These are phyloP conservation scores for Amphimallon solstitiale DNA, from an alignment of 2,888 invertebrate species.

Conservation along the genomic window DNA sequence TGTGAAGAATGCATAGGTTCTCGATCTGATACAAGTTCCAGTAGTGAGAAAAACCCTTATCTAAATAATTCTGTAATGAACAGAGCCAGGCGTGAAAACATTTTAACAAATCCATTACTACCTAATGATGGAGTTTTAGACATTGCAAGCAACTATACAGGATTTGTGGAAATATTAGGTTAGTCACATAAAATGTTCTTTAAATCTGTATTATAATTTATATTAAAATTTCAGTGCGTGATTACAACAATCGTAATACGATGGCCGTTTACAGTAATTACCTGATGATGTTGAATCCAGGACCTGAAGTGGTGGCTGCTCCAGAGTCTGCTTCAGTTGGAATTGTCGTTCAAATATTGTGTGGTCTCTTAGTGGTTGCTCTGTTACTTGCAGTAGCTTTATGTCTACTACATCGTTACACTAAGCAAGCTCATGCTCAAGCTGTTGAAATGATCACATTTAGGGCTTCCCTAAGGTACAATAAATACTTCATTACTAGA, in stretches of 20 bases:
- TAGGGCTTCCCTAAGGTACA: constrained; percentile 72
- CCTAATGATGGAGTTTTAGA: constrained; percentile 81
- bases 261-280: constrained; percentile 80
- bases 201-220: background rate
- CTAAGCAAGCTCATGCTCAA: constrained; percentile 71
- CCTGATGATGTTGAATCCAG: constrained; percentile 77
- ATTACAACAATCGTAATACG: constrained; percentile 61
- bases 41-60: constrained; percentile 39
- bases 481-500: background rate
- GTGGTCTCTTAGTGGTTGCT: constrained; percentile 71
- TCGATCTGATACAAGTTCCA: constrained; percentile 60
- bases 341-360: constrained; percentile 75
- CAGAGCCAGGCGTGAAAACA: constrained; percentile 55
- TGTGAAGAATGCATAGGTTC: constrained; percentile 67
- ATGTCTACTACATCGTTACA: constrained; percentile 71
- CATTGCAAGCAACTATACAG: constrained; percentile 82
- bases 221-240: constrained; percentile 62
- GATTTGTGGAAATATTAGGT: constrained; percentile 87
- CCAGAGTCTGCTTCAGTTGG: constrained; percentile 65
- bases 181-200: constrained; percentile 53
- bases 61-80: constrained; percentile 41
- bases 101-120: constrained; percentile 57
- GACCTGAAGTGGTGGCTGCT: constrained; percentile 66
- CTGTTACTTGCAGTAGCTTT: constrained; percentile 70
- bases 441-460: constrained; percentile 76